Conservation (phyloP, 2,797 vertebrate species). For the Triplophysa yarkandensis region DNA sequence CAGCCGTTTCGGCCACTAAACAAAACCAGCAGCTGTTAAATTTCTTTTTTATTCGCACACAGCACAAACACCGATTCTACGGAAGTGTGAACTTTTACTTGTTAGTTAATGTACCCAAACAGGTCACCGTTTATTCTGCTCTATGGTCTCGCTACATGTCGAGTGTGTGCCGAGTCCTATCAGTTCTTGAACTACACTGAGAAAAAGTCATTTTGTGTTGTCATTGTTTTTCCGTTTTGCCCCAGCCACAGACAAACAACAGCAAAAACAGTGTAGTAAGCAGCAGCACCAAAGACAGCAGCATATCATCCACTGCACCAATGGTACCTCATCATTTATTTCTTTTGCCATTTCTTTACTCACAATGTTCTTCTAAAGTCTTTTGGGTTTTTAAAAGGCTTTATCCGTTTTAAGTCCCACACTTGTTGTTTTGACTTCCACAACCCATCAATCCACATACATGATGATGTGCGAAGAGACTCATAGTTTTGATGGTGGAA, state of each 20-base stretch:
- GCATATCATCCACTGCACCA: constrained; percentile 95
- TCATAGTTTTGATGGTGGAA: constrained; percentile 61
- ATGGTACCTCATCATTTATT: constrained; percentile 91
- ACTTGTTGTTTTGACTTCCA: constrained; percentile 60
- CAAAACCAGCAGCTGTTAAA: not conserved
- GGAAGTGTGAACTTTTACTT: not conserved
- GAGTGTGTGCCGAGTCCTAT: constrained; percentile 19
- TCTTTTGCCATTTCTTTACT: constrained; percentile 70
- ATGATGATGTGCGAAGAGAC: constrained; percentile 65
- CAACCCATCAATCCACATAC: constrained; percentile 60
- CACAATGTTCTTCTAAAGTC: constrained; percentile 57
- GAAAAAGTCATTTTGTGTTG: constrained; percentile 62
- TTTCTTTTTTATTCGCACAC: not conserved
- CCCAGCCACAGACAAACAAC: constrained; percentile 95
- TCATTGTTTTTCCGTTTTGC: constrained; percentile 73
- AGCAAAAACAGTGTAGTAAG: constrained; percentile 99
- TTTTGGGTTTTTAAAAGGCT: constrained; percentile 55
- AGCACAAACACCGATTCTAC: not conserved
- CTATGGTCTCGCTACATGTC: not conserved
- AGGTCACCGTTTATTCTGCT: constrained; percentile 17
- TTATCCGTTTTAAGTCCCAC: constrained; percentile 57
- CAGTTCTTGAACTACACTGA: constrained; percentile 25
- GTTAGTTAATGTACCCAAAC: not conserved
- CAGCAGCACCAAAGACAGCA: constrained; percentile 97
- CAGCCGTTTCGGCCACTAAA: not conserved